Evolutionary conservation across 2,888 invertebrate genomes (phyloP), one percentile per base, ranked within the genome.

Genomic region (Allacma fusca): DNA sequence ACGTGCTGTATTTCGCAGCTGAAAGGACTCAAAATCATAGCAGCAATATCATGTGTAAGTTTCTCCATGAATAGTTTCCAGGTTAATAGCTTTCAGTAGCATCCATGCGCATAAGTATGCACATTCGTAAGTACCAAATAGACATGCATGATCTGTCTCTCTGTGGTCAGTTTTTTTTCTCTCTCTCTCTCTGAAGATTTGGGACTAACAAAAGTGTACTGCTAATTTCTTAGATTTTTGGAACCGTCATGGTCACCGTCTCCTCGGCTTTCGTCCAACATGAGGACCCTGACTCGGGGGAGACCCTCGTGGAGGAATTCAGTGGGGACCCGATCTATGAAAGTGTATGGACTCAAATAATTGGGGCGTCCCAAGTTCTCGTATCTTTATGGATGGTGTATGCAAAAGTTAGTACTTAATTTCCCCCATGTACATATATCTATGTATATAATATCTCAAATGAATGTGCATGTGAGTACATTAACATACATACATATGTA

Each of bases 1-100:
- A n/a, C 69, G 23, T 76, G 76, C 76, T 76, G 76, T 24, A 76
- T 76, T n/a, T 62, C 76, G 7, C 76, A 76, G 40, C 26, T 76
- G 23, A 76, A 76, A 40, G 70, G 76, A 19, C 70, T 76, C n/a
- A 76, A 76, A 70, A 76, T 76, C 19, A 76, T 76, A 13, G 76
- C 76, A 34, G 76, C 64, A 21, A 62, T 76, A 24, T 76, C 76
- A 24, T 76, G 59, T 24, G 76, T 76, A 62, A 76, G 76, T 59
- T 13, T 5, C 5, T 50, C 16, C 50, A 16, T 50, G n/a, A 19
- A n/a, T 50, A 50, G 50, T 50, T 50, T 50, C 9, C 34, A 34
- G 34, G 34, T 34, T 34, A 34, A 34, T 34, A 50, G 50, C 50
- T 13, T 16, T 50, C 16, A 9, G 19, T 50, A 50, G n/a, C 4